Evolutionary conservation across 2,797 vertebrate genomes (phyloP), one percentile per base, ranked within the genome.

Genomic region (Takifugu ocellatus): DNA sequence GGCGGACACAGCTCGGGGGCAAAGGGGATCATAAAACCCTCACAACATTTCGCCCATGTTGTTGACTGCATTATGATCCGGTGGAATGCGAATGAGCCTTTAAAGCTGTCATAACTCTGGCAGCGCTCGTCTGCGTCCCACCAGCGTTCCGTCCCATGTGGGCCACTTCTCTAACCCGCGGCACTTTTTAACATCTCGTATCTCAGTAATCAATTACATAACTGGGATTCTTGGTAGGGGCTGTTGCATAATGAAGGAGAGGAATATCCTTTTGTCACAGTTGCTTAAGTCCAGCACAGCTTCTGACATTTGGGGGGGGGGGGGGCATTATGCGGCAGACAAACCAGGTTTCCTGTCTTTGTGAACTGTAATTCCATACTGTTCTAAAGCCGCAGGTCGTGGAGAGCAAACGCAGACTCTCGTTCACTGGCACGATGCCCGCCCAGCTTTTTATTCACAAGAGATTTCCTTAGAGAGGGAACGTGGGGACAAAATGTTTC

Each of bases 401-500:
- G 17, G 59, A 74, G 65, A 69, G 74, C 80, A 87, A 88, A 83
- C 68, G 72, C 68, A 83, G 74, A 78, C 74, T 77, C 78, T 80
- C 79, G 56, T 73, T 78, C 63, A 72, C 48, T 89, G 88, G 88
- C 79, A 46, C 0, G 39, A 42, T 74, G 69, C 84, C 87, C 77
- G 45, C 63, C 56, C 69, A 69, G 79, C 70, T 81, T 85, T 89
- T 88, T 83, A 86, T 87, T 73, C 77, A 75, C 59, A 17, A 55
- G 78, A 77, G 75, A 77, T 86, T 86, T 84, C 82, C 87, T 85
- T 73, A 76, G 81, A 84, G 73, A 82, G 83, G 82, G 83, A 82
- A 87, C 75, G 74, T 81, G 78, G 78, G 74, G 85, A 89, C 87
- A 86, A 75, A 84, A 85, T 84, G 82, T 87, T 84, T 83, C 51